Evolutionary conservation across 2,113 vertebrate genomes (phyloP).

Genomic region (Trachemys scripta): DNA sequence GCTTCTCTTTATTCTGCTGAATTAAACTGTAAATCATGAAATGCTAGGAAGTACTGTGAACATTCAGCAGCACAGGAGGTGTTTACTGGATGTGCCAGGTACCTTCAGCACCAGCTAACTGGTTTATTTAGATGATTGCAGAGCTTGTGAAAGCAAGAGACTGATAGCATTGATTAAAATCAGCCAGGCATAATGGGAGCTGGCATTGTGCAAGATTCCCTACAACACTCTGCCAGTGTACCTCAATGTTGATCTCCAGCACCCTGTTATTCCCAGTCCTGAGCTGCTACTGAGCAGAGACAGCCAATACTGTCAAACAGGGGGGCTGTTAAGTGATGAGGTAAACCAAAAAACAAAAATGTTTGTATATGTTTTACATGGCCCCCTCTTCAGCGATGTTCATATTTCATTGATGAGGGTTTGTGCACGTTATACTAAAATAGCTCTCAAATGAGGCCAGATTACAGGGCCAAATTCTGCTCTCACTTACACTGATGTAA

Average conservation of each 20-base stretch:
- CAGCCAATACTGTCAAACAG: neutral
- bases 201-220: constrained; percentile 37
- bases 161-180: constrained; percentile 51
- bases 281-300: neutral
- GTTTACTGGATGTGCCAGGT: neutral
- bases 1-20: constrained; percentile 18
- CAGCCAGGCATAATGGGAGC: constrained; percentile 26
- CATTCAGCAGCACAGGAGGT: neutral
- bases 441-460: constrained; percentile 44
- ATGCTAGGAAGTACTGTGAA: neutral
- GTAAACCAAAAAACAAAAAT: neutral
- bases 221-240: neutral
- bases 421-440: constrained; percentile 32
- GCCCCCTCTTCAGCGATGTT: neutral
- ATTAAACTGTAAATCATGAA: neutral
- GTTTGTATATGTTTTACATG: neutral
- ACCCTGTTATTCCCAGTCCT: neutral
- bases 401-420: constrained; percentile 16
- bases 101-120: constrained; percentile 28
- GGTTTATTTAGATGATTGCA: constrained; percentile 13
- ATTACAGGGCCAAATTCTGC: constrained; percentile 52
- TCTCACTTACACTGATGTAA: constrained; percentile 66
- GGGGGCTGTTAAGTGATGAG: neutral
- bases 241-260: neutral
- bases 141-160: constrained; percentile 15